A percentile compares a stretch with the other conserved stretches of the same genome.
Conservation (phyloP, 2,113 vertebrate species). For the Muntiacus reevesi region DNA sequence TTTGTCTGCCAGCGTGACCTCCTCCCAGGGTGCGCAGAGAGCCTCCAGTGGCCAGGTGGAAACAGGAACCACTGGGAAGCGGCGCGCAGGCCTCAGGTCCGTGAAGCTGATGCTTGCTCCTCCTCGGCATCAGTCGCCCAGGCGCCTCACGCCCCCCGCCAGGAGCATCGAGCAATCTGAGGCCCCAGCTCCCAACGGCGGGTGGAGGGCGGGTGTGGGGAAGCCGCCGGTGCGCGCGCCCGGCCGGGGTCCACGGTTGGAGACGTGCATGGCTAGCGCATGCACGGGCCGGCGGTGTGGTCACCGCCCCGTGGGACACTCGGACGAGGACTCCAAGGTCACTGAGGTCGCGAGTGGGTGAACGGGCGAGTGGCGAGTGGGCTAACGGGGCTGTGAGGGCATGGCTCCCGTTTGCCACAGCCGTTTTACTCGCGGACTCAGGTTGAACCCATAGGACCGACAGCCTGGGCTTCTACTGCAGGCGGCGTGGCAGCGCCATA, state of each 20-base stretch:
- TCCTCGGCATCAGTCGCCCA: not conserved
- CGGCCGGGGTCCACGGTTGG: not conserved
- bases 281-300: fast-evolving
- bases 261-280: not conserved
- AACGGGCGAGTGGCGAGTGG: not conserved
- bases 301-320: fast-evolving
- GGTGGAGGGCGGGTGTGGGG: not conserved
- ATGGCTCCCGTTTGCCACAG: not conserved
- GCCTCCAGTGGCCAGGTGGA: not conserved
- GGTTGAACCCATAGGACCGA: not conserved
- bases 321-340: not conserved
- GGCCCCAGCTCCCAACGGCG: not conserved
- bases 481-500: fast-evolving
- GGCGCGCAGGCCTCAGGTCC: not conserved
- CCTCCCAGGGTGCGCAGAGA: not conserved
- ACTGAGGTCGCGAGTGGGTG: too few species aligned
- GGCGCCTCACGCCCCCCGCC: fast-evolving
- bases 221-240: not conserved
- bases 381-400: too few species aligned
- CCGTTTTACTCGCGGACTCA: not conserved
- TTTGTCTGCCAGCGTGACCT: not conserved
- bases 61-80: not conserved
- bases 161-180: not conserved
- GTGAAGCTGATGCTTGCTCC: too few species aligned
- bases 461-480: not conserved